phyloP scores from a whole-genome alignment of 2,113 vertebrate species.

The Pyrgilauda ruficollis region DNA sequence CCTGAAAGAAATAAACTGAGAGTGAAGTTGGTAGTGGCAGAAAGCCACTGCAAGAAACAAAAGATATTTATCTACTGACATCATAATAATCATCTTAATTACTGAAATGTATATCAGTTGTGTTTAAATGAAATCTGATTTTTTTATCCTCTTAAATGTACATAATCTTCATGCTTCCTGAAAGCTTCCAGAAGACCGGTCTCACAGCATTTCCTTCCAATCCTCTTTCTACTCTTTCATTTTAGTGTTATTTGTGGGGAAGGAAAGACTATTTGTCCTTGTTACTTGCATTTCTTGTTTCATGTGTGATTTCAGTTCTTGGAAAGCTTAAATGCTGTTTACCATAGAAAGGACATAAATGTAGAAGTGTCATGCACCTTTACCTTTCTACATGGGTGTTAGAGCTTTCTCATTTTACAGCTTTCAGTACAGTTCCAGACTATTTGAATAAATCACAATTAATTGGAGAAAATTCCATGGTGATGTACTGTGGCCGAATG shows the following conservation, averaged over 20 bases:
- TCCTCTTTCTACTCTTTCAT: background rate
- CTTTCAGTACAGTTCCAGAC: background rate
- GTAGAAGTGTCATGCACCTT: background rate
- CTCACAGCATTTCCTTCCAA: background rate
- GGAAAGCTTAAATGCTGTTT: background rate
- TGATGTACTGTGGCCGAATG: background rate
- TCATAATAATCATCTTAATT: background rate
- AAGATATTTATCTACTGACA: background rate
- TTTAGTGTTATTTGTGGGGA: background rate
- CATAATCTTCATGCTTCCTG: background rate
- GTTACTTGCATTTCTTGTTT: background rate
- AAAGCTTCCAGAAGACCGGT: background rate
- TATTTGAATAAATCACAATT: background rate
- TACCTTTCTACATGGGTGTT: background rate
- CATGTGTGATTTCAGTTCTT: background rate
- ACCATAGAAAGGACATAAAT: background rate
- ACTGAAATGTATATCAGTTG: background rate
- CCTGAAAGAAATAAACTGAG: background rate
- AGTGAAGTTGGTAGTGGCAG: background rate
- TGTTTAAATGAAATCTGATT: background rate
- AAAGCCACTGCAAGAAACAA: background rate
- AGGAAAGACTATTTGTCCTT: background rate
- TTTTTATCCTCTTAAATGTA: background rate
- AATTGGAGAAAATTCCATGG: background rate
- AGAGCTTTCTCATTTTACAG: background rate